phyloP scores from a whole-genome alignment of 2,797 vertebrate species.

The Aulostomus chinensis region DNA sequence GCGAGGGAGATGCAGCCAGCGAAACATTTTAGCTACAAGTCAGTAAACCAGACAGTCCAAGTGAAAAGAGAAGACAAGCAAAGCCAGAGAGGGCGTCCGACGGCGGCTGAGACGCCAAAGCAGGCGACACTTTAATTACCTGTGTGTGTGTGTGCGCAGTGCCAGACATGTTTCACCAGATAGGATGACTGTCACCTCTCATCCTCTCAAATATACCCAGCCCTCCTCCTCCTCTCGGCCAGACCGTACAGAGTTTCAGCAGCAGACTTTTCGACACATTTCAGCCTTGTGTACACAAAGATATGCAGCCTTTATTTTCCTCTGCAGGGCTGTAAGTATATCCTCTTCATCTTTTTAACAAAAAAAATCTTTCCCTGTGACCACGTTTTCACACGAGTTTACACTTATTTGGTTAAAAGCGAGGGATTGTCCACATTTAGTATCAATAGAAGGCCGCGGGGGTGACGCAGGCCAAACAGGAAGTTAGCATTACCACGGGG shows the following conservation, averaged over 20 bases:
- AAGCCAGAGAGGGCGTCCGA: constrained; percentile 23
- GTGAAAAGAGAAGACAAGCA: constrained; percentile 27
- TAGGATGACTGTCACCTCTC: constrained; percentile 61
- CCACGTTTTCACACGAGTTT: constrained; percentile 28
- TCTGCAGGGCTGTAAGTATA: constrained; percentile 42
- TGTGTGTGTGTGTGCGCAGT: constrained; percentile 21
- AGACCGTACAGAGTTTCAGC: constrained; percentile 50
- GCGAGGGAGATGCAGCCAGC: constrained; percentile 1
- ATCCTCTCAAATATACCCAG: constrained; percentile 50
- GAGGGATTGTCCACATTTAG: neutral
- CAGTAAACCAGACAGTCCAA: constrained; percentile 11
- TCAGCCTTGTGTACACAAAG: constrained; percentile 41
- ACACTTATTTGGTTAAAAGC: too few species aligned
- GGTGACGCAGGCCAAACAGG: too few species aligned
- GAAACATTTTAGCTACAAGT: constrained; percentile 13
- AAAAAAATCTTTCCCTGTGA: constrained; percentile 15
- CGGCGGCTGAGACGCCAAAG: constrained; percentile 55
- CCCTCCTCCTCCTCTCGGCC: constrained; percentile 18
- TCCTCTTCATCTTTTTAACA: constrained; percentile 43
- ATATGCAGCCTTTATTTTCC: constrained; percentile 28
- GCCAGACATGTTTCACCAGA: constrained; percentile 57
- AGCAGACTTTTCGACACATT: constrained; percentile 48
- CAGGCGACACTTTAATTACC: constrained; percentile 68
- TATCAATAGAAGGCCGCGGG: too few species aligned
- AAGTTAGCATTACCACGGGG: too few species aligned